phyloP scores from a whole-genome alignment of 1,140 invertebrate species.

The Melanaphis sacchari region DNA sequence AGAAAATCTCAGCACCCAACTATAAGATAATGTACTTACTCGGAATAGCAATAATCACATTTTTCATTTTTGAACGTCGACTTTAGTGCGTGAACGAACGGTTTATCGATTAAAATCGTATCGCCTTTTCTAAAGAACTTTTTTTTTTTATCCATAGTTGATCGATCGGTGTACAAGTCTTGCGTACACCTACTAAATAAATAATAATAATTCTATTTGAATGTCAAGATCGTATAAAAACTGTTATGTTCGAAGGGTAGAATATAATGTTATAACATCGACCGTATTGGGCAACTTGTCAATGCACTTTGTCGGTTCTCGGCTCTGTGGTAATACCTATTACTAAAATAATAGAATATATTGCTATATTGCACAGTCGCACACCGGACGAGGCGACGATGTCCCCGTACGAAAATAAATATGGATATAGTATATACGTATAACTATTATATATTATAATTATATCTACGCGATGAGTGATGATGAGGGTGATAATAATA shows the following conservation, averaged over 20 bases:
- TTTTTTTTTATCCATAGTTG: slow-evolving; percentile 32
- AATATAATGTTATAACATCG: background rate
- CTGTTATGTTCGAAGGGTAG: background rate
- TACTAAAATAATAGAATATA: background rate
- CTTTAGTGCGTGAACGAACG: slow-evolving; percentile 70
- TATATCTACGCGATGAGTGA: background rate
- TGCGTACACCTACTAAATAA: background rate
- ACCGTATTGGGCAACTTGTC: background rate
- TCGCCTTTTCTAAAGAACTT: slow-evolving; percentile 53
- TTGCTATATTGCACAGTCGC: background rate
- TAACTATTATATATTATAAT: background rate
- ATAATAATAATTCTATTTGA: background rate
- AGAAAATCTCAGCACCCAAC: background rate
- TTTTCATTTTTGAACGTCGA: slow-evolving; percentile 67
- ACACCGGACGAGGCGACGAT: background rate
- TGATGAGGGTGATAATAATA: background rate
- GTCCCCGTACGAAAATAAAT: slow-evolving; percentile 33
- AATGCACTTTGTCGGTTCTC: background rate
- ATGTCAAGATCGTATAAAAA: background rate
- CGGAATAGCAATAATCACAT: slow-evolving; percentile 72
- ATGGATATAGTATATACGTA: too few species aligned
- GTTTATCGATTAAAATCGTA: slow-evolving; percentile 65
- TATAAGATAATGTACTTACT: slow-evolving; percentile 65
- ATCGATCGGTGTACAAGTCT: background rate
- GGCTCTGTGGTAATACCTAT: background rate